phyloP scores from a whole-genome alignment of 2,888 invertebrate genomes.

The Anorthoa munda region DNA sequence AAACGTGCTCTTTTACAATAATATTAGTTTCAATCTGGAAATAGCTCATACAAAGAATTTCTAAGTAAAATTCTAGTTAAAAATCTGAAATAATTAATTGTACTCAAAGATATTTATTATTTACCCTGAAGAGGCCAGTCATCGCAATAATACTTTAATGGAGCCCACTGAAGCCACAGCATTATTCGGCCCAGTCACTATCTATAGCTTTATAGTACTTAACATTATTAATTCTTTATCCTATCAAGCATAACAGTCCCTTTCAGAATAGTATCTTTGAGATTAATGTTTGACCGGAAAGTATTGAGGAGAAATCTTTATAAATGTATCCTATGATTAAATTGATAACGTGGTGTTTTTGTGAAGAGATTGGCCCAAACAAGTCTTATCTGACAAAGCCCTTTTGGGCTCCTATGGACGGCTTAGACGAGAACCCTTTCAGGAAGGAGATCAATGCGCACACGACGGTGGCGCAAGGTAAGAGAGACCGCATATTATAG shows the following conservation, averaged over 20 bases:
- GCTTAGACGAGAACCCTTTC: conserved; percentile 85
- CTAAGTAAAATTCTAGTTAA: background rate
- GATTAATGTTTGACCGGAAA: conserved; percentile 65
- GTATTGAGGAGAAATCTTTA: conserved; percentile 65
- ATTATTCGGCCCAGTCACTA: conserved; percentile 66
- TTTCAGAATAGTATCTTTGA: conserved; percentile 72
- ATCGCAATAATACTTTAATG: conserved; percentile 68
- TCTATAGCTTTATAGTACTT: conserved; percentile 70
- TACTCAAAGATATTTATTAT: conserved; percentile 45
- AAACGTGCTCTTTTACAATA: background rate
- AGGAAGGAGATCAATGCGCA: conserved; percentile 81
- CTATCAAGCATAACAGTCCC: conserved; percentile 69
- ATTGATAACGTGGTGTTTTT: conserved; percentile 83
- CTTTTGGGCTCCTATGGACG: conserved; percentile 77
- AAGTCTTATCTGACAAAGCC: conserved; percentile 84
- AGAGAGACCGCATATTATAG: conserved; percentile 3
- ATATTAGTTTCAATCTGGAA: background rate
- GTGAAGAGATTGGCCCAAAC: conserved; percentile 80
- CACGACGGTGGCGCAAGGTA: conserved; percentile 56
- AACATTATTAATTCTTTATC: conserved; percentile 79
- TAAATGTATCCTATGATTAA: conserved; percentile 81
- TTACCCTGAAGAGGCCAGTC: conserved; percentile 60
- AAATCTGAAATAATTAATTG: conserved; percentile 39
- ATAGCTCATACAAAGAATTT: background rate
- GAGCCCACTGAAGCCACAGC: conserved; percentile 61